Evolutionary conservation across 35 echinoderm and acorn worm genomes (phyloP), one percentile per base, ranked within the genome.

Genomic region (Apostichopus japonicus): DNA sequence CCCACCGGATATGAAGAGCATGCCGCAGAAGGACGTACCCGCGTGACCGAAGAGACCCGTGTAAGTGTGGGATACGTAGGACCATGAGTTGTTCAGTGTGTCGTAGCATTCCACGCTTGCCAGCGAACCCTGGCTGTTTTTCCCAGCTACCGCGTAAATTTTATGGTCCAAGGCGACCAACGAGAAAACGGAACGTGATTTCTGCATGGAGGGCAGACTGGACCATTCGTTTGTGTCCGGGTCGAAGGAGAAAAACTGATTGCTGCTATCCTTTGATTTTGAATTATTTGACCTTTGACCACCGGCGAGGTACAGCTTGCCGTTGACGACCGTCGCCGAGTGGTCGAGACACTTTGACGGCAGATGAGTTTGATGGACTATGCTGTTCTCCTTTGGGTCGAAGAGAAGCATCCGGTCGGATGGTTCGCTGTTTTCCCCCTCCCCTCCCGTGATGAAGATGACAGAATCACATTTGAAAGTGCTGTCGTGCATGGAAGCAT

Each of bases 31-130:
- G 5, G 94, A 70, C 1, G 92, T 80, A 17, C 97, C 90, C 4
- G 93, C 91, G 87, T 96, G 97, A 23, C 93, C 97, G 67, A 99
- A 96, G n/a, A 94, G 52, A 11, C 90, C 90, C 2, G 92, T 93
- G 78, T 77, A 90, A 4, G 94, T 91, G 17, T 94, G 93, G 13
- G 93, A 58, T 5, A 94, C 90, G 33, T 92, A 99, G 8, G 71
- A 78, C 97, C 97, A 99, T 1, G 92, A 25, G 54, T 96, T 93
- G n/a, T 61, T 91, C 15, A 7, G 51, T 19, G 92, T 88, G 59
- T 99, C 93, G 24, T 94, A 99, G 21, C 87, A 81, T 53, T 96
- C 95, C 6, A 96, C 97, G 53, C 95, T 96, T 33, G 93, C 95
- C 10, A 96, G 92, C 1, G 95, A 94, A n/a, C 95, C 97, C 10